Base-by-base conservation (phyloP, 2,888 invertebrate genomes). In the Lysandra coridon region DNA sequence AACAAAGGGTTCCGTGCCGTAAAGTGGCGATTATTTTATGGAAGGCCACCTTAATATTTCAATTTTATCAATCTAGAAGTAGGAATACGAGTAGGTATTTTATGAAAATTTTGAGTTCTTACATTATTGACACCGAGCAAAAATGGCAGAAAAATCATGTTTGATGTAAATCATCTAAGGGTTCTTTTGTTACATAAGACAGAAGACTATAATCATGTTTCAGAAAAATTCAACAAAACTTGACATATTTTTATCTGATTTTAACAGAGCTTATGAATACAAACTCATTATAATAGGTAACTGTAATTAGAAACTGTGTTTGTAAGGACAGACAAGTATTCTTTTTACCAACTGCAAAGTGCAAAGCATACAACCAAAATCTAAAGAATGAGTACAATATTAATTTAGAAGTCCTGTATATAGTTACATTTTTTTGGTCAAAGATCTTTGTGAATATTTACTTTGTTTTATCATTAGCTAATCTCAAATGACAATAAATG, bases 401-500 rank as follows among this genome's bases (percentile, higher is more conserved):
- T 57, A 17, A 17, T 57, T 17, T 57, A 17, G 4, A 57, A 17
- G 17, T 17, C 17, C 17, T 17, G 17, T 17, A 57, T 4, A 17
- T 17, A 57, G 23, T 23, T 57, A 1, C 17, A 4, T 53, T 53
- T 12, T 5, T 40, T 40, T 40, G 6, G 17, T 57, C 3, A 53
- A 14, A 2, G 53, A 53, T 53, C 57, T 57, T 57, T 57, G 12
- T 4, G 30, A 64, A 64, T 5, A 64, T 10, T n/a, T 2, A 69
- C 10, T 62, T 30, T 17, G 30, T 37, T 69, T 69, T 12, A 37
- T 33, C 14, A 69, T 30, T 33, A 33, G 30, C 69, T 69, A 69
- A 14, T 69, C 78, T 78, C 62, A 78, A 37, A 62, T 78, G 62
- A 78, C 23, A 78, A 44, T 78, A 60, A 69, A 44, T 49, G 49